Evolutionary conservation across 2,888 invertebrate species (phyloP).

Genomic region (Tipula vernalis): DNA sequence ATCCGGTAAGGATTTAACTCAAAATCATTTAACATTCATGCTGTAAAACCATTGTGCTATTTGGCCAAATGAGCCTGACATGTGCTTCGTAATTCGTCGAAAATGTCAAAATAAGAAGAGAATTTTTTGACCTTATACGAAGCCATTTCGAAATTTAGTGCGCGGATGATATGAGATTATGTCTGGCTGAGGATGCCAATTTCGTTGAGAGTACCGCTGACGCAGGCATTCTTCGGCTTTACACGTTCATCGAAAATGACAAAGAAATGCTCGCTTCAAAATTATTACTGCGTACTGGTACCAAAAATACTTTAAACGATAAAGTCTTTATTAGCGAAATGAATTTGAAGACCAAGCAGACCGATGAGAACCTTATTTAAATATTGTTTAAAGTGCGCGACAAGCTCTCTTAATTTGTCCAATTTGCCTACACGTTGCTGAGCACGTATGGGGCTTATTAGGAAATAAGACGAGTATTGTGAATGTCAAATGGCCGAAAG

Average conservation of each 20-base stretch:
- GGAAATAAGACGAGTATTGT: conserved; percentile 72
- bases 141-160: conserved; percentile 85
- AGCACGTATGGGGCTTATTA: conserved; percentile 81
- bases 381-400: conserved; percentile 85
- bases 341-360: conserved; percentile 71
- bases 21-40: conserved; percentile 92
- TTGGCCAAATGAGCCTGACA: conserved; percentile 90
- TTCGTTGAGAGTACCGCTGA: conserved; percentile 92
- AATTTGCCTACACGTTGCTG: conserved; percentile 93
- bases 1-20: conserved; percentile 97
- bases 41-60: conserved; percentile 95
- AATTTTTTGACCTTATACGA: conserved; percentile 91
- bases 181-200: conserved; percentile 97
- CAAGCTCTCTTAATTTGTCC: conserved; percentile 86
- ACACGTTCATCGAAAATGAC: conserved; percentile 93
- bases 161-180: conserved; percentile 93
- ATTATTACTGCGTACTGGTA: conserved; percentile 37
- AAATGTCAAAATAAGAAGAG: conserved; percentile 99
- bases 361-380: conserved; percentile 69
- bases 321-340: conserved; percentile 85
- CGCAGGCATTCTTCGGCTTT: conserved; percentile 84
- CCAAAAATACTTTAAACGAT: conserved; percentile 65
- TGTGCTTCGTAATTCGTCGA: conserved; percentile 87
- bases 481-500: conserved; percentile 71
- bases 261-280: conserved; percentile 60